A percentile compares a stretch with the other conserved stretches of the same genome.
Evolutionary conservation across 2,888 invertebrate genomes (phyloP).

Genomic region (Emmelina monodactyla): DNA sequence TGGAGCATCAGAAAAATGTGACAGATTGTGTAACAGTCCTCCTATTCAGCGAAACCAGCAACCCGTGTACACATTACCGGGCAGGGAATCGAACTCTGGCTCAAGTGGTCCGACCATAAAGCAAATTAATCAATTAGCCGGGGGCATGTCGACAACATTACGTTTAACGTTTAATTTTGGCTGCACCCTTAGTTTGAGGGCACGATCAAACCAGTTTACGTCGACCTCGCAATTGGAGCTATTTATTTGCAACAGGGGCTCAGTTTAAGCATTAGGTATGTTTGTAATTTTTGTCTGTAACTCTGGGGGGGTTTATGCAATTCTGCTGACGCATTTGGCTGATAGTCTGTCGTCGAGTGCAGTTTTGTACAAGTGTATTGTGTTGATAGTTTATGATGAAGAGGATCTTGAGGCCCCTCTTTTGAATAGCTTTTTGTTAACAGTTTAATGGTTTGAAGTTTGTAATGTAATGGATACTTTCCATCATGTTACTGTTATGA

Average conservation of each 20-base stretch:
- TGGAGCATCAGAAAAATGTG: slow-evolving; percentile 43
- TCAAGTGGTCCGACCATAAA: slow-evolving; percentile 60
- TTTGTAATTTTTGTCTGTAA: slow-evolving; percentile 40
- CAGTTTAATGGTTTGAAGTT: slow-evolving; percentile 13
- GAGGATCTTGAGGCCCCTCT: slow-evolving; percentile 25
- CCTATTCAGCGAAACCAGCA: slow-evolving; percentile 41
- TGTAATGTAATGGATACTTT: slow-evolving; percentile 4
- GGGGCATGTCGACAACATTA: slow-evolving; percentile 64
- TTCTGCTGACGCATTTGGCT: slow-evolving; percentile 57
- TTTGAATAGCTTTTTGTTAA: slow-evolving; percentile 21
- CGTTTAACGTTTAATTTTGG: slow-evolving; percentile 60
- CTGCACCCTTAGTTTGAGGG: slow-evolving; percentile 33
- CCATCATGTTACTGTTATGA: too few relatives aligned
- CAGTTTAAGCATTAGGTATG: neutral
- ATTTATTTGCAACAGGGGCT: slow-evolving; percentile 1
- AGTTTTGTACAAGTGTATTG: slow-evolving; percentile 35
- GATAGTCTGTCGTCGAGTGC: slow-evolving; percentile 34
- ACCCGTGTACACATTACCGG: slow-evolving; percentile 49
- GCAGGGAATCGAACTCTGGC: slow-evolving; percentile 46
- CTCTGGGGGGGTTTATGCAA: slow-evolving; percentile 45
- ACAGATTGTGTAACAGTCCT: slow-evolving; percentile 59
- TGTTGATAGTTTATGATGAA: slow-evolving; percentile 54
- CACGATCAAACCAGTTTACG: slow-evolving; percentile 7
- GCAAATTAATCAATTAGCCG: slow-evolving; percentile 66
- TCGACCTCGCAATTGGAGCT: slow-evolving; percentile 4